Conservation (phyloP, 1,140 invertebrate genomes). For the Cryptotermes secundus region DNA sequence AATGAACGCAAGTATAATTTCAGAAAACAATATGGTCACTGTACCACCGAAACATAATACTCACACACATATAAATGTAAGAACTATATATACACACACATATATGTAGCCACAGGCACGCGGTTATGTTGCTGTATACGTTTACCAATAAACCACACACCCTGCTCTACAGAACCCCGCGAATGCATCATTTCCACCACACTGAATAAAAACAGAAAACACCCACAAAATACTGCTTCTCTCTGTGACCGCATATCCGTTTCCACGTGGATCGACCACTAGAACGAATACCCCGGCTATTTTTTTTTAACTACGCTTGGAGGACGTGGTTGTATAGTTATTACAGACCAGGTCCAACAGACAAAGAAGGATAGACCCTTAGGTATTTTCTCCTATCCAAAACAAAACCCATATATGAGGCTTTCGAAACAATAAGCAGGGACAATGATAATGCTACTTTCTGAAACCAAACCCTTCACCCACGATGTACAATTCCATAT, state of each 20-base stretch:
- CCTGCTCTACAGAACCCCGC: neutral
- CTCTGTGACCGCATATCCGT: neutral
- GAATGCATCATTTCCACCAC: neutral
- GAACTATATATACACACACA: neutral
- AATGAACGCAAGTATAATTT: neutral
- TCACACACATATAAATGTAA: neutral
- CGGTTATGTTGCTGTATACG: neutral
- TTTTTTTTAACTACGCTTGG: neutral
- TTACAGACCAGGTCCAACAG: neutral
- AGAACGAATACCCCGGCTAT: neutral
- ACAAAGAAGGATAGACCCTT: neutral
- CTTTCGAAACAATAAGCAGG: neutral
- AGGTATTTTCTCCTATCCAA: neutral
- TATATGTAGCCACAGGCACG: neutral
- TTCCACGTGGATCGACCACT: neutral
- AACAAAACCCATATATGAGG: neutral
- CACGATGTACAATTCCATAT: neutral
- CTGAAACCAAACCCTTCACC: neutral
- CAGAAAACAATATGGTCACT: neutral
- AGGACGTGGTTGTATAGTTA: neutral
- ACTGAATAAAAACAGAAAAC: conserved; percentile 20
- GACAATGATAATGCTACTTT: neutral
- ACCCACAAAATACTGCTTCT: conserved; percentile 2
- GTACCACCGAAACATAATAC: neutral
- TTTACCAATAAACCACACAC: conserved; percentile 3